phyloP scores from a whole-genome alignment of 1,140 invertebrate genomes.

The Sarcophaga peregrina region DNA sequence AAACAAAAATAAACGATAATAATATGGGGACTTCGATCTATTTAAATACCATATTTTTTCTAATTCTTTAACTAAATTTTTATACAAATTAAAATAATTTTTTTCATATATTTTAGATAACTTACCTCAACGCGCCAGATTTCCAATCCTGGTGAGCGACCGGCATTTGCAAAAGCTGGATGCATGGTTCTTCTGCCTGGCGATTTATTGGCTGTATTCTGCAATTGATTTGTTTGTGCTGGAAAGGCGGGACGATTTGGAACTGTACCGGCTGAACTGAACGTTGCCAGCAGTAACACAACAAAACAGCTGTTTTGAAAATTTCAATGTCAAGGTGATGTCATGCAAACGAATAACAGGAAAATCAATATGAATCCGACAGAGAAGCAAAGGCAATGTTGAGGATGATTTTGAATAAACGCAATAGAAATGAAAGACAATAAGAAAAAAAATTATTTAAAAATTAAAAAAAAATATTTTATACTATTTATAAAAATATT shows the following conservation, averaged over 20 bases:
- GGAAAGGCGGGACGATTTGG: conserved; percentile 58
- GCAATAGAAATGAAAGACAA: background rate
- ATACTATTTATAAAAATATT: background rate
- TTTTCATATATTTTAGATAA: conserved; percentile 43
- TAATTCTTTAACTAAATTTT: too few relatives aligned
- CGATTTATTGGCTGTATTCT: conserved; percentile 51
- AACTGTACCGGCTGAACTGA: conserved; percentile 55
- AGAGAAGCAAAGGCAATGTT: background rate
- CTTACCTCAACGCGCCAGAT: conserved; percentile 78
- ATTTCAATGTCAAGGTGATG: background rate
- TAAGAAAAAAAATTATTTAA: background rate
- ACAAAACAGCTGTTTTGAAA: conserved; percentile 30
- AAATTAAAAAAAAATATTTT: background rate
- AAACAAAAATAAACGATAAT: too few relatives aligned
- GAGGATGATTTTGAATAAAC: background rate
- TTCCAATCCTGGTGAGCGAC: conserved; percentile 72
- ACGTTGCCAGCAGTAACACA: conserved; percentile 25
- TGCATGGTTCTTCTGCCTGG: conserved; percentile 67
- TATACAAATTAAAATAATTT: too few relatives aligned
- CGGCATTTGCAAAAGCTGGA: conserved; percentile 74
- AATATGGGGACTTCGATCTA: too few relatives aligned
- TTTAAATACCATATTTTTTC: too few relatives aligned
- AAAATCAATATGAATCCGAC: conserved; percentile 12
- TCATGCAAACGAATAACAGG: background rate
- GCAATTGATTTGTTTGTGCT: conserved; percentile 53